phyloP scores from a whole-genome alignment of 2,888 invertebrate species.

The Alloscopus bannaensis region DNA sequence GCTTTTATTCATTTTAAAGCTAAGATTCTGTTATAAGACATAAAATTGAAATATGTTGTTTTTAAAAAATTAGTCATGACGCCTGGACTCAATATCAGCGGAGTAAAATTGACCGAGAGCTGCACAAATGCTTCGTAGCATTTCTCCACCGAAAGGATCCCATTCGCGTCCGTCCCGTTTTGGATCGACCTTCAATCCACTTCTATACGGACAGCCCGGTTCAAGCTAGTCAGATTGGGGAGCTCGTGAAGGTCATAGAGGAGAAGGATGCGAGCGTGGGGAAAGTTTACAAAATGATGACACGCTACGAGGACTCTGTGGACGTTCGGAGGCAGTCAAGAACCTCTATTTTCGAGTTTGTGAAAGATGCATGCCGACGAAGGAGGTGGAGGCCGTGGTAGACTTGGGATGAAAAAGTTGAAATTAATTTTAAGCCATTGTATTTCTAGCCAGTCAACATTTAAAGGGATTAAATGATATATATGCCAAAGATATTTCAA shows the following conservation, averaged over 20 bases:
- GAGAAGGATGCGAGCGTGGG: not conserved
- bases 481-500: too few relatives aligned
- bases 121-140: slow-evolving; percentile 75
- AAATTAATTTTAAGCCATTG: too few relatives aligned
- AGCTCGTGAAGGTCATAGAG: not conserved
- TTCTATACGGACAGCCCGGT: not conserved
- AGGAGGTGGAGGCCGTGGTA: too few relatives aligned
- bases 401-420: too few relatives aligned
- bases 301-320: not conserved
- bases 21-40: not conserved
- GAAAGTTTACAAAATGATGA: not conserved
- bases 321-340: not conserved
- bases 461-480: too few relatives aligned
- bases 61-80: not conserved
- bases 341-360: not conserved
- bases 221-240: not conserved
- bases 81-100: slow-evolving; percentile 69
- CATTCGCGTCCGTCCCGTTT: not conserved
- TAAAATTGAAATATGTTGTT: slow-evolving; percentile 11
- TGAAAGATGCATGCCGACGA: not conserved
- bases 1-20: not conserved
- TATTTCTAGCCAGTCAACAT: too few relatives aligned
- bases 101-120: slow-evolving; percentile 75
- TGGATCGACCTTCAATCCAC: not conserved
- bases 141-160: slow-evolving; percentile 20